Evolutionary conservation across 2,113 vertebrate species (phyloP).

Genomic region (Theropithecus gelada): DNA sequence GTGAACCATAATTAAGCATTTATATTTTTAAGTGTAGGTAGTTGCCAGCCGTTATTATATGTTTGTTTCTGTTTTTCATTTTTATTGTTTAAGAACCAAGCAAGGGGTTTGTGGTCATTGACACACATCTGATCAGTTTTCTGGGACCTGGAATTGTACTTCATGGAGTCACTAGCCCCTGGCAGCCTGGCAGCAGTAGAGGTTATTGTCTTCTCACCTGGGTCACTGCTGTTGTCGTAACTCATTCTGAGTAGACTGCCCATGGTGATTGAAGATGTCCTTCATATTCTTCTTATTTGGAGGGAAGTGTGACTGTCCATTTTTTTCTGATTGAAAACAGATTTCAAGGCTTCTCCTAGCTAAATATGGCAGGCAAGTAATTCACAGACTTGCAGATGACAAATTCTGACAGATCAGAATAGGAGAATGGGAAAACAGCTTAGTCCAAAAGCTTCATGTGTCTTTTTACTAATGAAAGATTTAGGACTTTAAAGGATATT

Average conservation of each 20-base stretch:
- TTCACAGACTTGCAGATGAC: not conserved
- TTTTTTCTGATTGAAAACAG: not conserved
- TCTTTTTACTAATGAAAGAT: slow-evolving; percentile 55
- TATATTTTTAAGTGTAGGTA: not conserved
- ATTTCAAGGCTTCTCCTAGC: not conserved
- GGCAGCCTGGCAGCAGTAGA: not conserved
- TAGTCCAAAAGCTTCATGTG: slow-evolving; percentile 2
- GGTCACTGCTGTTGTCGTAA: not conserved
- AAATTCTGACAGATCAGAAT: not conserved
- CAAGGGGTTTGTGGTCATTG: not conserved
- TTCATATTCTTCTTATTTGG: not conserved
- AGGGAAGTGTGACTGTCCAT: not conserved
- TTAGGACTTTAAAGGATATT: slow-evolving; percentile 56
- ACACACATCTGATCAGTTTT: not conserved
- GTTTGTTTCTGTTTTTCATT: not conserved
- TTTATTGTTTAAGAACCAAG: not conserved
- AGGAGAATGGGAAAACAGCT: not conserved
- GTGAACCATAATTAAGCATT: not conserved
- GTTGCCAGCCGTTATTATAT: not conserved
- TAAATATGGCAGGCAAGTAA: not conserved
- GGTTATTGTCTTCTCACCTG: accelerated
- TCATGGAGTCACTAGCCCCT: not conserved
- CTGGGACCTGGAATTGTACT: not conserved
- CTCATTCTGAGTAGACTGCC: too few species aligned
- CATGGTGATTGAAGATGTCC: not conserved